Evolutionary conservation across 2,113 vertebrate species (phyloP).

Genomic region (Tupaia tana): DNA sequence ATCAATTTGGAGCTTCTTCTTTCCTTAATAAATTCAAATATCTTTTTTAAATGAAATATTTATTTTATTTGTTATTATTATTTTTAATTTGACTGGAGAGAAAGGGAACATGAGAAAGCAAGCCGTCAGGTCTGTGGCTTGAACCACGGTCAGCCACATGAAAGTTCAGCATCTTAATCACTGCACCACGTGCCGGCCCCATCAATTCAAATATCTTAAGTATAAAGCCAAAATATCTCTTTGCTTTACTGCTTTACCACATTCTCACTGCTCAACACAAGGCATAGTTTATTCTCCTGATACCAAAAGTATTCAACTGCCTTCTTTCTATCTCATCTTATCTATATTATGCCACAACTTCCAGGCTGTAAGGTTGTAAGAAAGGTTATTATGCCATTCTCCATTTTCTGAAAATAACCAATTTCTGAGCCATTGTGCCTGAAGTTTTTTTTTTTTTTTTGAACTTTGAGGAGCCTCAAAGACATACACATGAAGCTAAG

Average conservation of each 20-base stretch:
- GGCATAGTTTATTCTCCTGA: neutral
- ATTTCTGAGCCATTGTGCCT: neutral
- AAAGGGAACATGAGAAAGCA: no score
- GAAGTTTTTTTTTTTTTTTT: neutral
- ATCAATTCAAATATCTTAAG: neutral
- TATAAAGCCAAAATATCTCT: neutral
- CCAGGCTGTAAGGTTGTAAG: neutral
- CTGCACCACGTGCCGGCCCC: no score
- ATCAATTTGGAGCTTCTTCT: conserved; percentile 15
- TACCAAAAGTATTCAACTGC: neutral
- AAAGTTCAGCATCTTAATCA: no score
- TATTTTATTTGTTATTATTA: no score
- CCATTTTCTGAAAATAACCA: neutral
- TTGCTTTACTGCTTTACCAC: neutral
- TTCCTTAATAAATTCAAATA: neutral
- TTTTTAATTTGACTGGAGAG: no score
- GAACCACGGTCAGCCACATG: no score
- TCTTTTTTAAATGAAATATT: no score
- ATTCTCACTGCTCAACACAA: neutral
- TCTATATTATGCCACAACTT: neutral
- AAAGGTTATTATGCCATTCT: neutral
- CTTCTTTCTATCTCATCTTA: neutral
- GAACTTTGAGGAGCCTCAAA: conserved; percentile 15
- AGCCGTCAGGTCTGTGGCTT: no score
- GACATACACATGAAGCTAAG: neutral